Percentiles rank a stretch among this genome's conserved stretches.
These are phyloP conservation scores for Boloria euphrosyne DNA, from an alignment of 2,888 invertebrate genomes.

Conservation along the genomic window DNA sequence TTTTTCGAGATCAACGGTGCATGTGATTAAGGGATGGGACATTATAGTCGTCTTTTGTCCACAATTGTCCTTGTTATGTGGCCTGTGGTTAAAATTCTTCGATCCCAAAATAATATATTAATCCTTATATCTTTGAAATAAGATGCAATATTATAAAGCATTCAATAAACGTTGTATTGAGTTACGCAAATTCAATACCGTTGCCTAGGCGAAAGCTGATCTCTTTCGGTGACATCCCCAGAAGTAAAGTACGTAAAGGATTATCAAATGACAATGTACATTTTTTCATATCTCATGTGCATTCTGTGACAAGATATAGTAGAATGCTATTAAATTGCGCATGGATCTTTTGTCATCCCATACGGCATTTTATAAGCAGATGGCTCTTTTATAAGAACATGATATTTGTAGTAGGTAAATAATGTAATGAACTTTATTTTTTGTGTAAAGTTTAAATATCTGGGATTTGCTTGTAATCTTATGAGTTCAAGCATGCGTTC, in stretches of 20 bases:
- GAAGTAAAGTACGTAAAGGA: slow-evolving; percentile 74
- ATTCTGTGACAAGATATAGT: slow-evolving; percentile 67
- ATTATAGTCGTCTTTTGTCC: slow-evolving; percentile 75
- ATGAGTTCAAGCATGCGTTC: slow-evolving; percentile 9
- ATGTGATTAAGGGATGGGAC: slow-evolving; percentile 82
- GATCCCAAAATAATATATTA: slow-evolving; percentile 19
- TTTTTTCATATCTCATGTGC: slow-evolving; percentile 61
- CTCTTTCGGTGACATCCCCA: slow-evolving; percentile 78
- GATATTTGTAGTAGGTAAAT: slow-evolving; percentile 53
- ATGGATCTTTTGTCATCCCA: slow-evolving; percentile 74
- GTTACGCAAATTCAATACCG: slow-evolving; percentile 79
- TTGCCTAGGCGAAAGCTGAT: slow-evolving; percentile 79
- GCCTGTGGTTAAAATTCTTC: slow-evolving; percentile 66
- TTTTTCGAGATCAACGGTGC: slow-evolving; percentile 77
- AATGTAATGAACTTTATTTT: slow-evolving; percentile 48
- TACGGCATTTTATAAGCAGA: slow-evolving; percentile 77
- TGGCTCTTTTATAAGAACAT: slow-evolving; percentile 61
- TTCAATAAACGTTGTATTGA: slow-evolving; percentile 67
- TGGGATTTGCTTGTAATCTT: slow-evolving; percentile 17
- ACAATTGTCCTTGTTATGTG: slow-evolving; percentile 71
- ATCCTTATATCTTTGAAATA: slow-evolving; percentile 28
- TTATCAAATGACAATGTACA: slow-evolving; percentile 79
- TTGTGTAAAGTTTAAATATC: slow-evolving; percentile 31
- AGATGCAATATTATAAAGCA: slow-evolving; percentile 25
- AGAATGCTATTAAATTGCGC: slow-evolving; percentile 81